Base-by-base conservation (phyloP, 2,888 invertebrate species). In the Ormyrus nitidulus region DNA sequence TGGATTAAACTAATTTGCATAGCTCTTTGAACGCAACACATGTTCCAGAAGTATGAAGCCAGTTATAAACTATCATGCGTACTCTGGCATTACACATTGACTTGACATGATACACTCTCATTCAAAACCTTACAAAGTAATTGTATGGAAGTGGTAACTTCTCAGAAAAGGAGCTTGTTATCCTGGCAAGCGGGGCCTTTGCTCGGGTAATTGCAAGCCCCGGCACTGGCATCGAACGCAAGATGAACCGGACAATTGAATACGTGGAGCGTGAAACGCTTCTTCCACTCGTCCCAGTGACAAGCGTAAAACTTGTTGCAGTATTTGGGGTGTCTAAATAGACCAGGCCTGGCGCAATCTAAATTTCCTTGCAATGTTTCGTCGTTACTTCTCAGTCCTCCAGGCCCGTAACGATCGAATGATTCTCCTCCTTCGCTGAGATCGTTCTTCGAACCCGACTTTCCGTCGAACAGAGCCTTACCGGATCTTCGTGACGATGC, bases 241-340 rank as follows among this genome's bases (percentile, higher is more conserved):
- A 96, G 91, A 87, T 95, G 95, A 11, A 96, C 93, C 0, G 96
- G 96, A 86, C 96, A 96, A 87, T 95, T 95, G 89, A 96, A 95
- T 2, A 95, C 93, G 86, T 95, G 95, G 7, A 96, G 92, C 1
- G 95, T 95, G 88, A 94, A 96, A 84, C 93, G 93, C 84, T 95
- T 93, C 87, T 95, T 95, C 87, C 93, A 94, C 83, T 94, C 93
- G 88, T 96, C 96, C 95, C 95, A 96, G 89, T 95, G 93, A 88
- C 96, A 96, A 53, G 95, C 94, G 87, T 96, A 96, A 92, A 96
- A 96, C 88, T 96, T 95, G 88, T 95, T 95, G 87, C 96, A 96
- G 85, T 94, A 93, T 83, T 94, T 94, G 0, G 96, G 96, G 88
- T 96, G 96, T 75, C 92, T 84, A 85, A 93, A 93, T 2, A 93